Base-by-base conservation (phyloP, 2,113 vertebrate genomes). In the Ctenomys sociabilis region DNA sequence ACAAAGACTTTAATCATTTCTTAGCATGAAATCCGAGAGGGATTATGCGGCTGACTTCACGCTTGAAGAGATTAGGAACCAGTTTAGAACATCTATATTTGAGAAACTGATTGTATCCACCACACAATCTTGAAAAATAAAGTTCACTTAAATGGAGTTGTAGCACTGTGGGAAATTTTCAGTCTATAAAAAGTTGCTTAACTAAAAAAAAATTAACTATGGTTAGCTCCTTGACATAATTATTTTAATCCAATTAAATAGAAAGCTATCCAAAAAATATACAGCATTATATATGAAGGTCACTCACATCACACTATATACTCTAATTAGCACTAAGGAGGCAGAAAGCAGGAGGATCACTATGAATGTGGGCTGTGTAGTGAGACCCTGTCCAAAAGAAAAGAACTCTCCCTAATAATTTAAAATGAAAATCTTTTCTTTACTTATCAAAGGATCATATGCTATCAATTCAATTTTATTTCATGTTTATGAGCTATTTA, bases 351-450 rank as follows among this genome's bases (percentile, higher is more conserved):
- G n/a, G n/a, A n/a, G n/a, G n/a, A n/a, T n/a, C n/a, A n/a, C n/a
- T n/a, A n/a, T n/a, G n/a, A n/a, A n/a, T n/a, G n/a, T n/a, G n/a
- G n/a, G n/a, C n/a, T n/a, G n/a, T n/a, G n/a, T n/a, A n/a, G n/a
- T n/a, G n/a, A n/a, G n/a, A n/a, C n/a, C n/a, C n/a, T n/a, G n/a
- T n/a, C n/a, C n/a, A n/a, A n/a, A n/a, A n/a, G n/a, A n/a, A n/a
- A n/a, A n/a, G n/a, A n/a, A n/a, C n/a, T n/a, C n/a, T 87, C 9
- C 37, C 37, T 66, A 77, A 61, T 45, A 84, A 26, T 92, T 83
- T 72, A 95, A 96, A 92, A 83, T 45, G 75, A 78, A 85, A 85
- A 59, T 4, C 3, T 91, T 88, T 95, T 72, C 14, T 73, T 92
- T 37, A 78, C 68, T 75, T 45, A 86, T 59, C 35, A 66, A 68